Evolutionary conservation across 2,113 vertebrate genomes (phyloP), one percentile per base, ranked within the genome.

Genomic region (Hucho hucho): DNA sequence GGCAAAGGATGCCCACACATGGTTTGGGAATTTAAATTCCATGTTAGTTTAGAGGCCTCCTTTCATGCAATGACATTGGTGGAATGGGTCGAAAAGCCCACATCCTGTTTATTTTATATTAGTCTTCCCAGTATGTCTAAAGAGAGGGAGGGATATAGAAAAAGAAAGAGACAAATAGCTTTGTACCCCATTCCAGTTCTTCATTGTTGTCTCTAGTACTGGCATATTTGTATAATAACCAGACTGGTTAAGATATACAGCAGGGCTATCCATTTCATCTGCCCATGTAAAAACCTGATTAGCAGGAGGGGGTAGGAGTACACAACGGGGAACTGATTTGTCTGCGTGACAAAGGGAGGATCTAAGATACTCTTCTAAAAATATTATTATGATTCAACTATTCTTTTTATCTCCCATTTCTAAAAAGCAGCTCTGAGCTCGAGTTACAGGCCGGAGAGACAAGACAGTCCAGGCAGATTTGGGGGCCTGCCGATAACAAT

Each of bases 391-490:
- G 46, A 73, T 53, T 75, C 72, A 85, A 61, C 58, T 66, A 9
- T 82, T 53, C 49, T 43, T 81, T 83, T 84, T 83, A 84, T 87
- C 81, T 87, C 46, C 61, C 1, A n/a, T 69, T 75, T 79, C 25
- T 84, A 79, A 84, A 82, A 74, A 83, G 75, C 68, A 64, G 25
- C 72, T 74, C 75, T 59, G 18, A n/a, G 76, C 26, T 87, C 67
- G 3, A 58, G 76, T 90, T 85, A 64, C 88, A n/a, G 29, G 26
- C 20, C 53, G 59, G 75, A 66, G 67, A 75, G 61, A 70, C 13
- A 6, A 12, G 26, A 70, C 65, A 56, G 61, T 70, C 28, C n/a
- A 7, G 43, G 70, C 6, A n/a, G 28, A 77, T 79, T 72, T 77
- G 47, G 46, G 70, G 73, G 28, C 64, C 26, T 47, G 73, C 43